These are phyloP conservation scores for Rotaria socialis DNA, from an alignment of 2,888 invertebrate species.

Conservation along the genomic window DNA sequence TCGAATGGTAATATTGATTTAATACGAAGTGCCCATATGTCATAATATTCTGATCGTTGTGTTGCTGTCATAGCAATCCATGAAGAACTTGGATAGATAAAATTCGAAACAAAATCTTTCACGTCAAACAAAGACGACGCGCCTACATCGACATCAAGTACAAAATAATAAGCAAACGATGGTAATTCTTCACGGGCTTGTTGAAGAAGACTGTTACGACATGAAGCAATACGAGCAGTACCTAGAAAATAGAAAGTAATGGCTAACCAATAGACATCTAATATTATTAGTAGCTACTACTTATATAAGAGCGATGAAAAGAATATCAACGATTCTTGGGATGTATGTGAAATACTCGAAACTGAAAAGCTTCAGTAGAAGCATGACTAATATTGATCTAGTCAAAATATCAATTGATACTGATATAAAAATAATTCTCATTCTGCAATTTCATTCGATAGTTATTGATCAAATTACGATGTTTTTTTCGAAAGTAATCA, in stretches of 20 bases:
- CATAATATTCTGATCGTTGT: not conserved
- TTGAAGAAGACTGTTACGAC: not conserved
- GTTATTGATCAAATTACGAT: no score
- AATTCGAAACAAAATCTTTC: not conserved
- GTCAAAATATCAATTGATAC: no score
- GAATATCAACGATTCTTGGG: no score
- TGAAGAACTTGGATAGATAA: not conserved
- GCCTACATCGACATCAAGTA: not conserved
- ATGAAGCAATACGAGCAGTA: not conserved
- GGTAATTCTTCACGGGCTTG: not conserved
- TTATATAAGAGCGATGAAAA: no score
- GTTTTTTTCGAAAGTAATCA: no score
- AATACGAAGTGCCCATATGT: not conserved
- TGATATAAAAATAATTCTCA: no score
- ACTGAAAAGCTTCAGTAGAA: no score
- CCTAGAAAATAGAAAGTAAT: not conserved
- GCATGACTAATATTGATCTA: no score
- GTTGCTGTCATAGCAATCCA: constrained; percentile 23
- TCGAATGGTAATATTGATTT: not conserved
- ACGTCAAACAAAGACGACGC: not conserved
- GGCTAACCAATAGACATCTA: no score
- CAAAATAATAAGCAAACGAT: constrained; percentile 3
- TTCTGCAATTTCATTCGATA: no score
- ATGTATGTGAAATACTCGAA: no score
- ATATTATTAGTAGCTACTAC: no score